Evolutionary conservation across 1,140 invertebrate species (phyloP), one percentile per base, ranked within the genome.

Genomic region (Formica exsecta): DNA sequence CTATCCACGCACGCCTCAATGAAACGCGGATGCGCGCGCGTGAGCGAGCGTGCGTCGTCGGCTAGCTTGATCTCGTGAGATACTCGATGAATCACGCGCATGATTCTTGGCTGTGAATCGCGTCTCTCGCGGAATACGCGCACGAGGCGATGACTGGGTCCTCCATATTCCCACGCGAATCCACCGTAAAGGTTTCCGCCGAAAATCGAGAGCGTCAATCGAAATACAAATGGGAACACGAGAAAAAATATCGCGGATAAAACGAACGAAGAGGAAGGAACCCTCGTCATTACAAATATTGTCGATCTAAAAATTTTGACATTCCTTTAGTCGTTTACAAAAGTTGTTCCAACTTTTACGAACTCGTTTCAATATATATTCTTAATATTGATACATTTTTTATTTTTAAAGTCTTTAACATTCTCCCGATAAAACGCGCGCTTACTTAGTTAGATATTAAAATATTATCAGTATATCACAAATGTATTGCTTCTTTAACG

Each of bases 51-150:
- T 36, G 57, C 66, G 25, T 81, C 54, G 79, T 38, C 38, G 68
- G 68, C 57, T 83, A 48, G 79, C 59, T 83, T 73, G 68, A 83
- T 73, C 79, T 83, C 68, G 68, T 29, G 41, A 74, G 79, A 83
- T 80, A 66, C 66, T 70, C 22, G 62, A 85, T 85, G 74, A 85
- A 65, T 85, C 62, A 76, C 61, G 51, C 44, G 22, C 74, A 54
- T 76, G 73, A 19, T 85, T 77, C 73, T 85, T 85, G 81, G 83
- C 74, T 85, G 71, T 85, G 71, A 76, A 65, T 77, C 73, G 81
- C 59, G 25, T 19, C 48, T 77, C 71, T 64, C 44, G 41, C 48
- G 4, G 59, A 54, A 29, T 54, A 44, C 62, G 64, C 66, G 22
- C 54, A 19, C 51, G 54, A n/a, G 41, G 13, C 68, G 68, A 74